Base-by-base conservation (phyloP, 1,140 invertebrate genomes). In the Drosophila bifasciata region DNA sequence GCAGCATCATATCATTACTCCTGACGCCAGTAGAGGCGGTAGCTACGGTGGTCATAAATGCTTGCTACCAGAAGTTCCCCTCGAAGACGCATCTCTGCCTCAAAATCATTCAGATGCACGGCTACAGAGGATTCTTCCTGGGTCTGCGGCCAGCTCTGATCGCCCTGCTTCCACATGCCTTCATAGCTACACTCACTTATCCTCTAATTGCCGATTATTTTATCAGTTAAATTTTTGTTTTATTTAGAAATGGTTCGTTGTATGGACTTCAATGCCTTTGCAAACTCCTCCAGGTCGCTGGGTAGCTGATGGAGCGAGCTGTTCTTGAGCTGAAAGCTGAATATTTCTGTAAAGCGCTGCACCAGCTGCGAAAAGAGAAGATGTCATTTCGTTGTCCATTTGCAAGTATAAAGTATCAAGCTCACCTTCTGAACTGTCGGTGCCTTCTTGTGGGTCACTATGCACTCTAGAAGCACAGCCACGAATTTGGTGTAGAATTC, bases 401-500 rank as follows among this genome's bases (percentile, higher is more conserved):
- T 15, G 13, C 1, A 17, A 3, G 5, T 3, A 11, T 16, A 44
- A 1, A 2, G 1, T n/a, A 43, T 13, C 8, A 2, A 5, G 28
- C 44, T 43, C n/a, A 85, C 80, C 56, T 40, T 32, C 1, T 66
- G 7, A 52, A 88, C 45, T 6, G 17, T 11, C 3, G 49, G 19
- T 2, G 17, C 43, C 2, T 40, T 58, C 5, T 72, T 17, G 50
- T 88, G 79, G 5, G 45, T 23, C 0, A 41, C 49, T 23, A 89
- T 13, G 5, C 66, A 61, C 25, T 89, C 66, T 23, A 88, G 8
- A 3, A 88, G 59, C 0, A 72, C 48, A 5, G 84, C 67, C 9
- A 83, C 75, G 73, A 89, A 88, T 52, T 88, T 88, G 0, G 16
- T 39, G 7, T 60, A 69, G 50, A 88, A 88, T 23, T 89, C 67